A percentile compares a stretch with the other conserved stretches of the same genome.
These are phyloP conservation scores for Hormaphis cornu DNA, from an alignment of 1,140 invertebrate species.

Conservation along the genomic window DNA sequence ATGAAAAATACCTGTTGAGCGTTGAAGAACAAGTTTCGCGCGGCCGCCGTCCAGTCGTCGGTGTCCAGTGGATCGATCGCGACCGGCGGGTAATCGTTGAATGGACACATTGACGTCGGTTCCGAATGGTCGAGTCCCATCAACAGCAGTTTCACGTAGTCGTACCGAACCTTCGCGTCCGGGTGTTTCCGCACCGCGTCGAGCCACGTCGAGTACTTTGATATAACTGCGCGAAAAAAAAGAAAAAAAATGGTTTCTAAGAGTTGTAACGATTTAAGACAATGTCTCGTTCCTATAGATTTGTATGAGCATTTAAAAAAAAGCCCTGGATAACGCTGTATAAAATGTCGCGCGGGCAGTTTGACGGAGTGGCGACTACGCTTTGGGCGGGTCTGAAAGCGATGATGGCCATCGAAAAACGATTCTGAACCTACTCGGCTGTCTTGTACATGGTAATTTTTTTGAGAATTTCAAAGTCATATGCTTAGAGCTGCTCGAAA, in stretches of 20 bases:
- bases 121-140: neutral
- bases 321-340: neutral
- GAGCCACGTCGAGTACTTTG: neutral
- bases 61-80: neutral
- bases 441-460: too few relatives aligned
- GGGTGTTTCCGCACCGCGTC: neutral
- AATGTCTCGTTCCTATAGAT: too few relatives aligned
- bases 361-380: too few relatives aligned
- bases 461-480: too few relatives aligned
- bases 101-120: neutral
- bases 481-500: too few relatives aligned
- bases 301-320: neutral
- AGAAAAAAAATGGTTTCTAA: too few relatives aligned
- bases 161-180: neutral
- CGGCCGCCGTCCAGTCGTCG: neutral
- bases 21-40: neutral
- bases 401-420: too few relatives aligned
- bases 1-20: too few relatives aligned
- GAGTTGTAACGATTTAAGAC: too few relatives aligned
- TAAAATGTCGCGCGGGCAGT: neutral
- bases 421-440: too few relatives aligned
- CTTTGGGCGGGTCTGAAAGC: too few relatives aligned
- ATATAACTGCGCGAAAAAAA: neutral
- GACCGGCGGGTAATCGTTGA: neutral
- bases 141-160: neutral